These are phyloP conservation scores for Muntiacus reevesi DNA, from an alignment of 2,113 vertebrate genomes.

Conservation along the genomic window DNA sequence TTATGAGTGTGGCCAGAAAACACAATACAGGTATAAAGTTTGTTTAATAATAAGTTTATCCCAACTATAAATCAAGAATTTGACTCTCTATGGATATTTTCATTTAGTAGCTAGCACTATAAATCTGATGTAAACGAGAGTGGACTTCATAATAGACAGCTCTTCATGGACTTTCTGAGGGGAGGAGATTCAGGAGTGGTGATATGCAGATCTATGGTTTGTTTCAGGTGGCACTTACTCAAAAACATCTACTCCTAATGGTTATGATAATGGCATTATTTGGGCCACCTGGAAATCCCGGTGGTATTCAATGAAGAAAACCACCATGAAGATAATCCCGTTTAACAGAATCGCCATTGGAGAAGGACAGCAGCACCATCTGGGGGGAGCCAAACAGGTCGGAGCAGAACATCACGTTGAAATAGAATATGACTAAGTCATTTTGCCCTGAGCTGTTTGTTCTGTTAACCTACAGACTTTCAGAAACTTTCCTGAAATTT, in stretches of 20 bases:
- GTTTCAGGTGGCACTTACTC: slow-evolving; percentile 89
- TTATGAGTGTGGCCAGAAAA: background rate
- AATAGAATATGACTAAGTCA: background rate
- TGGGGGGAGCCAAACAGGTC: slow-evolving; percentile 81
- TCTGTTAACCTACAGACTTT: background rate
- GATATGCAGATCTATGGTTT: background rate
- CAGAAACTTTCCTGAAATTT: background rate
- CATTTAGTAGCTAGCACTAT: background rate
- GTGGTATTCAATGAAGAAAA: slow-evolving; percentile 97
- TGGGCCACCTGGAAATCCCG: slow-evolving; percentile 93
- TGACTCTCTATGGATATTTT: background rate
- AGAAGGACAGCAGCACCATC: slow-evolving; percentile 81
- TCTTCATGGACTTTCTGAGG: background rate
- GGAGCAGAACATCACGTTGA: slow-evolving; percentile 49
- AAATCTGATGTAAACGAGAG: background rate
- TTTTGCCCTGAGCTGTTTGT: background rate
- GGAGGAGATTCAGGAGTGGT: background rate
- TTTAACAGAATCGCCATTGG: slow-evolving; percentile 82
- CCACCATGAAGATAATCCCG: slow-evolving; percentile 96
- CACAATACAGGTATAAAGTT: background rate
- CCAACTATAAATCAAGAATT: background rate
- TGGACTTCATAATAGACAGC: background rate
- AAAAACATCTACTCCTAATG: slow-evolving; percentile 81
- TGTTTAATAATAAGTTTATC: background rate
- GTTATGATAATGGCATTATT: slow-evolving; percentile 93